These are phyloP conservation scores for Zootermopsis nevadensis DNA, from an alignment of 2,888 invertebrate species.

Conservation along the genomic window DNA sequence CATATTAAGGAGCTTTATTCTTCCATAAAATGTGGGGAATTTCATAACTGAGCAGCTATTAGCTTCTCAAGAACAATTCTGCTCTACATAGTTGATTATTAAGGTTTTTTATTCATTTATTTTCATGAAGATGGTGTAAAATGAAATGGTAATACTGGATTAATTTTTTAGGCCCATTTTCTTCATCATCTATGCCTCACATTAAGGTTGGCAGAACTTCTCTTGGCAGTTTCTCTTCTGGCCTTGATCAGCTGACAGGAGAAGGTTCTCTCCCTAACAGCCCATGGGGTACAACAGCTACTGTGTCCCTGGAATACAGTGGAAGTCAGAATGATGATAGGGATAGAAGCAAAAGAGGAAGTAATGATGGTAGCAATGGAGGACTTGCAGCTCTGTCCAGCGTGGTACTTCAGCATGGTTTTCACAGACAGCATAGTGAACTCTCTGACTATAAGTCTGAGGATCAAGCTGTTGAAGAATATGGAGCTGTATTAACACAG, in stretches of 20 bases:
- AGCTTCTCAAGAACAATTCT: too few species aligned
- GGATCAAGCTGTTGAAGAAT: conserved; percentile 58
- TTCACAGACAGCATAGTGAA: conserved; percentile 58
- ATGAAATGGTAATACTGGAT: too few species aligned
- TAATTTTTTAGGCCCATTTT: conserved; percentile 5
- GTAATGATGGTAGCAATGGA: background rate
- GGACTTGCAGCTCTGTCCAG: conserved; percentile 18
- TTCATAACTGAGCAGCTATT: too few species aligned
- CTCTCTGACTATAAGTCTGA: conserved; percentile 66
- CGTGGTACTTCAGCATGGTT: conserved; percentile 28
- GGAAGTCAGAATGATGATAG: conserved; percentile 18
- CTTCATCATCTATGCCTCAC: background rate
- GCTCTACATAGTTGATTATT: too few species aligned
- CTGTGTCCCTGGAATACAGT: conserved; percentile 18
- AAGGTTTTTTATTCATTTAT: too few species aligned
- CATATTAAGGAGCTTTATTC: too few species aligned
- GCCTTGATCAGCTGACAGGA: conserved; percentile 16
- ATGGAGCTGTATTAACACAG: conserved; percentile 50
- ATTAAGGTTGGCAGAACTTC: background rate
- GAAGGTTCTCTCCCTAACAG: conserved; percentile 24
- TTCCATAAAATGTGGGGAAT: too few species aligned
- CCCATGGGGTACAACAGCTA: background rate
- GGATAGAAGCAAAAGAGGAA: conserved; percentile 9
- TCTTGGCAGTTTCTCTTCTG: conserved; percentile 32
- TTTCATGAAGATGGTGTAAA: too few species aligned